Conservation (phyloP, 92 coral and sea anemone species). For the Palythoa grandiflora region DNA sequence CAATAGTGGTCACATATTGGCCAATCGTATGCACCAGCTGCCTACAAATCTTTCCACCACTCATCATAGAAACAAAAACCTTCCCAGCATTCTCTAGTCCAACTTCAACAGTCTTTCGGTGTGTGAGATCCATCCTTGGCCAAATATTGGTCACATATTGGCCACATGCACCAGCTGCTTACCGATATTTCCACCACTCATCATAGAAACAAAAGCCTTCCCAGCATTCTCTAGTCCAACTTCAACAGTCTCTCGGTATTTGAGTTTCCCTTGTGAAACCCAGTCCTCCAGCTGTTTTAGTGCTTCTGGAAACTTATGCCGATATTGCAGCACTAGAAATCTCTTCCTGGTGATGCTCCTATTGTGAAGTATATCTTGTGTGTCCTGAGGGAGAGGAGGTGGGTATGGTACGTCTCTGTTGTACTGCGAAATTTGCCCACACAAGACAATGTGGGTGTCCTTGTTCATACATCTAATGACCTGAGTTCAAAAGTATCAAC, state of each 20-base stretch:
- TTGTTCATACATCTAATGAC: constrained; percentile 86
- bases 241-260: constrained; percentile 82
- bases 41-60: constrained; percentile 85
- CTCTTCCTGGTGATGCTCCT: constrained; percentile 81
- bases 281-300: constrained; percentile 74
- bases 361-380: constrained; percentile 58
- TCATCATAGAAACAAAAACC: constrained; percentile 90
- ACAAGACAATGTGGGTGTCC: constrained; percentile 80
- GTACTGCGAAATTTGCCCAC: constrained; percentile 93
- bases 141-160: constrained; percentile 6
- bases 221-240: constrained; percentile 86
- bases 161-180: constrained; percentile 84
- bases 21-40: constrained; percentile 73
- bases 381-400: constrained; percentile 74
- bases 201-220: constrained; percentile 87
- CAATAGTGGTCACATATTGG: constrained; percentile 19
- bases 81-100: constrained; percentile 85
- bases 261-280: constrained; percentile 84
- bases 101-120: constrained; percentile 78
- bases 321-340: constrained; percentile 65
- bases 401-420: constrained; percentile 84
- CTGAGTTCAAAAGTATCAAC: constrained; percentile 30
- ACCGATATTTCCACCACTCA: constrained; percentile 91
- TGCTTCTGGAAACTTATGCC: constrained; percentile 68
- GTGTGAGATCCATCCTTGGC: constrained; percentile 45